These are phyloP conservation scores for Sakesphorus luctuosus DNA, from an alignment of 2,113 vertebrate genomes.

Conservation along the genomic window DNA sequence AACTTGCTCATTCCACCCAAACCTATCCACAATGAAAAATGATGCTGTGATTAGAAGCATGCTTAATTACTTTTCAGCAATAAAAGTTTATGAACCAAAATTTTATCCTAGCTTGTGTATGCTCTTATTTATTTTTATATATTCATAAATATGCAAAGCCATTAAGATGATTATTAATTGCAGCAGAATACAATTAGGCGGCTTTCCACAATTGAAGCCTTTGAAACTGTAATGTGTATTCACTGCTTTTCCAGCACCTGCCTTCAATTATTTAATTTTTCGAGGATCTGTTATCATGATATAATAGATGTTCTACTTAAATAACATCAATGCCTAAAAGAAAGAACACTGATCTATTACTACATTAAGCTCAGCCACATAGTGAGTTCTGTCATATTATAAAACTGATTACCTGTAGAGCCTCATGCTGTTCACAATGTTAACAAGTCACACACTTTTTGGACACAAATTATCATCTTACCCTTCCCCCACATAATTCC, in stretches of 20 bases:
- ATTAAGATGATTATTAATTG: constrained; percentile 64
- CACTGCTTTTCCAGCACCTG: background rate
- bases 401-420: background rate
- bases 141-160: constrained; percentile 63
- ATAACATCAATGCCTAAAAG: background rate
- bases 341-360: constrained; percentile 37
- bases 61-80: constrained; percentile 48
- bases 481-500: background rate
- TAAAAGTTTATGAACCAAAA: constrained; percentile 39
- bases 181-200: constrained; percentile 49
- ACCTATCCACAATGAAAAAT: constrained; percentile 35
- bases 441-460: background rate
- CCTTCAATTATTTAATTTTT: constrained; percentile 41
- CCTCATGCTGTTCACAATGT: background rate
- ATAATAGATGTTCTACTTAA: constrained; percentile 39
- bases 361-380: background rate
- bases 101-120: constrained; percentile 5
- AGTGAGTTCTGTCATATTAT: background rate
- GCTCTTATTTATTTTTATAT: constrained; percentile 57
- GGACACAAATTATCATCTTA: background rate
- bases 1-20: background rate
- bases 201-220: constrained; percentile 18
- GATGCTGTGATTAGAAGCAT: constrained; percentile 24
- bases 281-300: constrained; percentile 30
- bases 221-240: constrained; percentile 11